Base-by-base conservation (phyloP, 2,888 invertebrate species). In the Epistrophe grossulariae region DNA sequence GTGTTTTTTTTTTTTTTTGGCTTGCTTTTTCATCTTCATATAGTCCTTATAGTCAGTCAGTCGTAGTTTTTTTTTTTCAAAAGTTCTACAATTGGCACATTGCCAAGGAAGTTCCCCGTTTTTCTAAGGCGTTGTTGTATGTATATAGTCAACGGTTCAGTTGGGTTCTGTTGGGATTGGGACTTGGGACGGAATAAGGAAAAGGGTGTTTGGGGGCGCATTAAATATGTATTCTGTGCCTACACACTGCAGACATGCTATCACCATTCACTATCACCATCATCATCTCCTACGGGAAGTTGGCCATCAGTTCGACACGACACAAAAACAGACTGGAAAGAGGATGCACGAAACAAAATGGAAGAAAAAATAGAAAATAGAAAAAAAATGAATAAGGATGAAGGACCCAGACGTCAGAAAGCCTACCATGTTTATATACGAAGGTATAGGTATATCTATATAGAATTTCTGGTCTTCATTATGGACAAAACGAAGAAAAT, bases 171-270 rank as follows among this genome's bases (percentile, higher is more conserved):
- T 24, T 52, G 28, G 50, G 50, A 50, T 48, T 17, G 19, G 5
- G 50, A 50, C 50, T 50, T 50, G 50, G 17, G 45, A 17, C 10
- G 11, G 15, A 2, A 35, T 40, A 6, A 24, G 38, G n/a, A 10
- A 70, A 15, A 71, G 82, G 74, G 74, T 76, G 79, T 52, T 24
- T 76, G 66, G 74, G 68, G 28, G 72, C 62, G 50, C 87, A 87
- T 87, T 83, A 87, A 87, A 79, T 87, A 87, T 87, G 87, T 87
- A 87, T 77, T 79, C 66, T 79, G 76, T 87, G 87, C 87, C 87
- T 83, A 83, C 87, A 83, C 83, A 72, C 72, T 87, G 82, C 87
- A 87, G 87, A 87, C 87, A 87, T 87, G 83, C 83, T 82, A 87
- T 83, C 87, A 78, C 84, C 77, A 85, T 81, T 78, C 77, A 70